These are phyloP conservation scores for Saiga tatarica DNA, from an alignment of 2,113 vertebrate genomes.

Conservation along the genomic window DNA sequence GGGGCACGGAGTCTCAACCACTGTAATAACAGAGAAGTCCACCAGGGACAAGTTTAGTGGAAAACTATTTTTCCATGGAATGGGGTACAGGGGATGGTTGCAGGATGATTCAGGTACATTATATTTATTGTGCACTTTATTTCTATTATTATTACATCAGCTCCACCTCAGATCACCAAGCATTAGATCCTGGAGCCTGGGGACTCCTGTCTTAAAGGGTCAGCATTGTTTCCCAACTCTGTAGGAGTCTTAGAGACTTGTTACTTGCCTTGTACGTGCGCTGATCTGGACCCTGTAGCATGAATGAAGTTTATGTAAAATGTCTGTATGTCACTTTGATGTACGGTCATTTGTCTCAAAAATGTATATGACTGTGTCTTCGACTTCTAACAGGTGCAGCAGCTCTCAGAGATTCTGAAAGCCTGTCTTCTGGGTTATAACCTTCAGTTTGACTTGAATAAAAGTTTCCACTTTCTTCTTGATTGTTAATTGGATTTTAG, in stretches of 20 bases:
- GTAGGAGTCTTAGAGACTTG: neutral
- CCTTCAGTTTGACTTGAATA: neutral
- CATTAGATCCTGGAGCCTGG: neutral
- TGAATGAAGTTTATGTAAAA: neutral
- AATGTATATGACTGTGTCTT: neutral
- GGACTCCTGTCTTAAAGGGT: neutral
- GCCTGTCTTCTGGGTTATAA: neutral
- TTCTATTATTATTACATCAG: neutral
- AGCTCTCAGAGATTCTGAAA: neutral
- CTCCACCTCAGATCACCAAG: neutral
- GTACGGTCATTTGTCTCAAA: neutral
- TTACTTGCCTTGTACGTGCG: neutral
- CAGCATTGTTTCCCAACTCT: neutral
- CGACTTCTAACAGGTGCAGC: neutral
- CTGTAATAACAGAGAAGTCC: neutral
- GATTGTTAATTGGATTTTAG: neutral
- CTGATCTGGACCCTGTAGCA: neutral
- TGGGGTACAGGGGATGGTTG: neutral
- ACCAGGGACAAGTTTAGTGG: neutral
- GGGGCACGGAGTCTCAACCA: neutral
- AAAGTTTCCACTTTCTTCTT: neutral
- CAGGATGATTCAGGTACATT: neutral
- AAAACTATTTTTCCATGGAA: neutral
- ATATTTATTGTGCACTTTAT: neutral
- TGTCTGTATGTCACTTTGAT: neutral